Conservation (phyloP, 2,888 invertebrate species). For the Calameuta filiformis region DNA sequence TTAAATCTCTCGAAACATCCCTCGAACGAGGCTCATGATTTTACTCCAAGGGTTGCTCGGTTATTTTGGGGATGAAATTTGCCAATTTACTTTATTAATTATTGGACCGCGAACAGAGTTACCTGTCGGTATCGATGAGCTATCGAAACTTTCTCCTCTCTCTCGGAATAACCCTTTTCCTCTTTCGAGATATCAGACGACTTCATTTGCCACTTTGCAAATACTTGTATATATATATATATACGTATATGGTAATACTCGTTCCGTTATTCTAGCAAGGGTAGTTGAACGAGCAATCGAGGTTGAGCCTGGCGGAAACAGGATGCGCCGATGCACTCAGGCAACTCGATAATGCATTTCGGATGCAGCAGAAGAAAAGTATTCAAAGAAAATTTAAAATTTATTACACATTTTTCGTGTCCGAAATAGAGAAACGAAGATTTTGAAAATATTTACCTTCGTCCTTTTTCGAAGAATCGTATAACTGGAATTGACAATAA, state of each 20-base stretch:
- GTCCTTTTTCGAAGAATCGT: neutral
- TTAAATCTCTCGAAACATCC: neutral
- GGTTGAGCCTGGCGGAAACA: neutral
- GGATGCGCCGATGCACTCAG: neutral
- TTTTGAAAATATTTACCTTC: neutral
- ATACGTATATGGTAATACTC: neutral
- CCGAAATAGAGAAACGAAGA: neutral
- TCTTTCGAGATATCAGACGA: neutral
- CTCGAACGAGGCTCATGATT: neutral
- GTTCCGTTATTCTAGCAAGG: neutral
- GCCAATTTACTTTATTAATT: neutral
- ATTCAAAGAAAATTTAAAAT: neutral
- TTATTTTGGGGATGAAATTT: neutral
- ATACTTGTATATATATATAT: no score
- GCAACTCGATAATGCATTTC: neutral
- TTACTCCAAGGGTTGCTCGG: neutral
- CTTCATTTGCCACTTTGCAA: neutral
- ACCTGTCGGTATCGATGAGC: neutral
- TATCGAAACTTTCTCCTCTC: neutral
- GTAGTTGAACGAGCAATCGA: neutral
- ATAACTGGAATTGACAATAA: neutral
- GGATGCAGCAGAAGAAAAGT: neutral
- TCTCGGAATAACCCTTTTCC: no score
- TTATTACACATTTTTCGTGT: neutral
- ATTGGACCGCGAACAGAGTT: neutral